Evolutionary conservation across 2,888 invertebrate genomes (phyloP).

Genomic region (Melinaea menophilus): DNA sequence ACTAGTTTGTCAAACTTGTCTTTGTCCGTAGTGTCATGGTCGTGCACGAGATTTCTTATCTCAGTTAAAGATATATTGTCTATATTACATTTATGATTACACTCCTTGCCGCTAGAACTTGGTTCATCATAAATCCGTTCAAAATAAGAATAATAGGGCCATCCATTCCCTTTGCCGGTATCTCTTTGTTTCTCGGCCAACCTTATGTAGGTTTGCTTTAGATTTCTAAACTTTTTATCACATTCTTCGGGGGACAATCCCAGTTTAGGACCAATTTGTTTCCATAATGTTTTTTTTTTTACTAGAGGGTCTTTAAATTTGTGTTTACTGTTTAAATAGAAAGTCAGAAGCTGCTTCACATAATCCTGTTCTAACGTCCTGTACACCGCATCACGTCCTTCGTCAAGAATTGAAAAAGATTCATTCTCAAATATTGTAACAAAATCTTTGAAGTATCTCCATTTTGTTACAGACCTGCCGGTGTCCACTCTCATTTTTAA

Average conservation of each 20-base stretch:
- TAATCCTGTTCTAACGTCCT: constrained; percentile 52
- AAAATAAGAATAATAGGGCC: constrained; percentile 66
- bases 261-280: constrained; percentile 49
- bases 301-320: constrained; percentile 58
- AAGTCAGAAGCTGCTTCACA: constrained; percentile 56
- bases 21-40: constrained; percentile 47
- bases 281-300: constrained; percentile 64
- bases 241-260: constrained; percentile 61
- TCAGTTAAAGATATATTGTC: constrained; percentile 48
- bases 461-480: constrained; percentile 54
- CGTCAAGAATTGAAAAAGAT: constrained; percentile 29
- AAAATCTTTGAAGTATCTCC: constrained; percentile 66
- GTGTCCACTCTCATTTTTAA: constrained; percentile 52
- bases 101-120: constrained; percentile 20
- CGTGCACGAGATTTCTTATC: constrained; percentile 44
- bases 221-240: constrained; percentile 65
- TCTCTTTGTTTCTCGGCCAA: constrained; percentile 52
- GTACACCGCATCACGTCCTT: constrained; percentile 34
- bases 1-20: constrained; percentile 58
- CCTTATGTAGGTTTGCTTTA: constrained; percentile 67
- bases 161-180: constrained; percentile 53
- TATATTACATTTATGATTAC: constrained; percentile 32
- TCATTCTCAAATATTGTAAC: constrained; percentile 50
- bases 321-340: constrained; percentile 60
- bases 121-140: constrained; percentile 60